Percentiles rank a stretch among this genome's conserved stretches.
These are phyloP conservation scores for Drosophila algonquin DNA, from an alignment of 2,888 invertebrate species.

Conservation along the genomic window DNA sequence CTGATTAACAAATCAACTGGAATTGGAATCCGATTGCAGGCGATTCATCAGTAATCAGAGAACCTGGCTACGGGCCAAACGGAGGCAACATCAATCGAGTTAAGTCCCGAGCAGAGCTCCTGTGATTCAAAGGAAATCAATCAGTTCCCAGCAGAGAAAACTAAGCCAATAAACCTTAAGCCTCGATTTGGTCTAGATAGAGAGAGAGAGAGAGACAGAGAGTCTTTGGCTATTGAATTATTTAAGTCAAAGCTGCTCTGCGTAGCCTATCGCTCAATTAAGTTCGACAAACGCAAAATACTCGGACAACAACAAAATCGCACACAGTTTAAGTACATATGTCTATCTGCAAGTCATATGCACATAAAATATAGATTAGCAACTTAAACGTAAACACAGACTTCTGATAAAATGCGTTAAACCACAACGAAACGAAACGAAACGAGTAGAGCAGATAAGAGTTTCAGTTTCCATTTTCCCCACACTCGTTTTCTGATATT, in stretches of 20 bases:
- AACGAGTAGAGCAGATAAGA: conserved; percentile 41
- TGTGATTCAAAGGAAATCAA: conserved; percentile 19
- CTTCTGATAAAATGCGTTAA: conserved; percentile 35
- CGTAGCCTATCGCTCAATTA: not conserved
- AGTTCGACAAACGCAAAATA: not conserved
- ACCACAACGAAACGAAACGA: conserved; percentile 23
- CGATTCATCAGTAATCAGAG: conserved; percentile 39
- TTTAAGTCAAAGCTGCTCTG: not conserved
- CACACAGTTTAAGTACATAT: not conserved
- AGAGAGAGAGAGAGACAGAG: not conserved
- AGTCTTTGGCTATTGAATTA: not conserved
- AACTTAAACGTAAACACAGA: conserved; percentile 24
- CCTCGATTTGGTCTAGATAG: not conserved
- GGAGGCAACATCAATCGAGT: conserved; percentile 7
- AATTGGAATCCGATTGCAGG: conserved; percentile 42
- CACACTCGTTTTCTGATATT: conserved; percentile 46
- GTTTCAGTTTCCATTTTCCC: conserved; percentile 2
- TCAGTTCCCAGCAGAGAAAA: conserved; percentile 7
- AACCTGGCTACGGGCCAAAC: conserved; percentile 35
- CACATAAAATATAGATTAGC: conserved; percentile 38
- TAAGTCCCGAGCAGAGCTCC: conserved; percentile 10
- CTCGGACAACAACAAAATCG: not conserved
- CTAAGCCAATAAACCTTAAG: conserved; percentile 16
- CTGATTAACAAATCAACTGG: conserved; percentile 71
- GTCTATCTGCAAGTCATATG: conserved; percentile 2